A percentile compares a stretch with the other conserved stretches of the same genome.
Conservation (phyloP, 2,113 vertebrate species). For the Neodon shergylaensis region DNA sequence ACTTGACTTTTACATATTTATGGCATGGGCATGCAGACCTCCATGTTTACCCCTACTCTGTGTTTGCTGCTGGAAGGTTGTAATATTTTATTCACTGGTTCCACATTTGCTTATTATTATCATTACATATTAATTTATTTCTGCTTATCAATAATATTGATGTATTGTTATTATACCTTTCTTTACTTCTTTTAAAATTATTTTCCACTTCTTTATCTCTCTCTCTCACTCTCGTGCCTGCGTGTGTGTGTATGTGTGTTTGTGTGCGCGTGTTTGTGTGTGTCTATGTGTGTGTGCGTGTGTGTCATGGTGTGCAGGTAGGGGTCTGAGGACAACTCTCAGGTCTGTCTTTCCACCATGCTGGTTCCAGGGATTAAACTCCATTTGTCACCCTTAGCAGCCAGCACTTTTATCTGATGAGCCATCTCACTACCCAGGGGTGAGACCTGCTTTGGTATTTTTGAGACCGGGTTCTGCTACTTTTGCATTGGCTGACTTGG, state of each 20-base stretch:
- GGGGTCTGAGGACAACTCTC: neutral
- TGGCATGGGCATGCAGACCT: neutral
- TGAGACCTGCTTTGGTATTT: neutral
- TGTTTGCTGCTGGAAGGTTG: neutral
- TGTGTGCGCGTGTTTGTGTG: neutral
- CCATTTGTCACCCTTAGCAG: too few relatives aligned
- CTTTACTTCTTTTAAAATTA: neutral
- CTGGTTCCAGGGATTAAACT: neutral
- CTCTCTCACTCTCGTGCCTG: too few relatives aligned
- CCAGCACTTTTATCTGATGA: too few relatives aligned
- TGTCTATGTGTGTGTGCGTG: neutral
- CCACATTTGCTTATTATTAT: neutral
- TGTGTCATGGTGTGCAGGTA: too few relatives aligned
- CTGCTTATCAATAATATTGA: neutral
- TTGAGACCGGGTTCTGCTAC: neutral
- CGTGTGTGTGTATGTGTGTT: neutral
- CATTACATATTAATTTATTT: neutral
- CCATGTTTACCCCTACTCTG: neutral
- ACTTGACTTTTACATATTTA: constrained; percentile 33
- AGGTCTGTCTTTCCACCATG: neutral
- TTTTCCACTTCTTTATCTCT: neutral
- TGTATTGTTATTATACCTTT: neutral
- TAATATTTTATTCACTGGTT: neutral
- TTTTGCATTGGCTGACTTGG: neutral
- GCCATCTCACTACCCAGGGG: neutral